These are phyloP conservation scores for Xestobium rufovillosum DNA, from an alignment of 2,888 invertebrate species.

Conservation along the genomic window DNA sequence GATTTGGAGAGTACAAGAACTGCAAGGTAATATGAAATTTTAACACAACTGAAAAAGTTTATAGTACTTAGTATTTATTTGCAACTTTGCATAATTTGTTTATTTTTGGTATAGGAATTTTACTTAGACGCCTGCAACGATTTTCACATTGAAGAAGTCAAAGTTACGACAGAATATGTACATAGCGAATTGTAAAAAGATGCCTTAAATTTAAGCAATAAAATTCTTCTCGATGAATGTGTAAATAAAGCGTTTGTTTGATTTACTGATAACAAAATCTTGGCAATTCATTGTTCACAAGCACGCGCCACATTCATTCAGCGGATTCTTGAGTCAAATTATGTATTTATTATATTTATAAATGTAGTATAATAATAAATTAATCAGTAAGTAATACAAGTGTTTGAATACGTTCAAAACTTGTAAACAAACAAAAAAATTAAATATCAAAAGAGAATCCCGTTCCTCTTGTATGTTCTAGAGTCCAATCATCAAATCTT, in stretches of 20 bases:
- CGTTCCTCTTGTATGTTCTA: constrained; percentile 52
- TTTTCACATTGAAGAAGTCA: constrained; percentile 75
- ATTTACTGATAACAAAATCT: too few species aligned
- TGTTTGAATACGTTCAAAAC: neutral
- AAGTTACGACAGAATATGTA: constrained; percentile 73
- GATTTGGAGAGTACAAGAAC: constrained; percentile 62
- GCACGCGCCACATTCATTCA: too few species aligned
- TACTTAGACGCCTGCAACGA: constrained; percentile 67
- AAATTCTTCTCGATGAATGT: too few species aligned
- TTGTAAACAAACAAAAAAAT: neutral
- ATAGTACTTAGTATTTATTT: too few species aligned
- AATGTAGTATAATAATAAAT: too few species aligned
- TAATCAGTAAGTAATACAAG: too few species aligned
- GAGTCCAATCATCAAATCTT: constrained; percentile 66
- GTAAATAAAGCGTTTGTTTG: too few species aligned
- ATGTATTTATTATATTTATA: too few species aligned
- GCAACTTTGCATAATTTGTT: too few species aligned
- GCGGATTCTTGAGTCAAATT: too few species aligned
- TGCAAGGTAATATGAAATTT: constrained; percentile 56
- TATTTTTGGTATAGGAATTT: constrained; percentile 53
- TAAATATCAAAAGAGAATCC: constrained; percentile 33
- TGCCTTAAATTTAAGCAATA: too few species aligned
- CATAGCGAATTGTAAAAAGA: constrained; percentile 76
- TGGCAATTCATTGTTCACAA: too few species aligned
- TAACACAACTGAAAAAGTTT: constrained; percentile 4